phyloP scores from a whole-genome alignment of 2,888 invertebrate genomes.

The Hybos culiciformis region DNA sequence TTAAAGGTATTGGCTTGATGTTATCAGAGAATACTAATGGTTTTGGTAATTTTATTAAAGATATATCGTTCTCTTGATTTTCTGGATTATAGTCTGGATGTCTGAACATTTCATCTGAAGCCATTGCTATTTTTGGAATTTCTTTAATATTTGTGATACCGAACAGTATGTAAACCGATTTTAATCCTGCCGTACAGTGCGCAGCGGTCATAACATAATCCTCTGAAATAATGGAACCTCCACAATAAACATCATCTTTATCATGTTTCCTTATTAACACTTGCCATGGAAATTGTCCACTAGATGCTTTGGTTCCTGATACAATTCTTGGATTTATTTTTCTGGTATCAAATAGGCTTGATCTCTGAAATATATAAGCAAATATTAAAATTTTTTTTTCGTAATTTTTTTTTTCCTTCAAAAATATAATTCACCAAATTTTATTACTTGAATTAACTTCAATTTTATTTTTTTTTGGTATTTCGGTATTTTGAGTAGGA shows the following conservation, averaged over 20 bases:
- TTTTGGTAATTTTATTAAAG: conserved; percentile 23
- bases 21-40: conserved; percentile 17
- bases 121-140: conserved; percentile 20
- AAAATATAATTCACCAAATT: too few relatives aligned
- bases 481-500: too few relatives aligned
- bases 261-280: conserved; percentile 25
- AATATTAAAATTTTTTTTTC: too few relatives aligned
- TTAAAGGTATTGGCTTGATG: conserved; percentile 24
- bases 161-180: conserved; percentile 22
- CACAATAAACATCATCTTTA: conserved; percentile 25
- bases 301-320: conserved; percentile 19
- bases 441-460: too few relatives aligned
- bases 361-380: too few relatives aligned
- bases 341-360: too few relatives aligned
- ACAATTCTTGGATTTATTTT: conserved; percentile 19
- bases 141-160: conserved; percentile 22
- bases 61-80: conserved; percentile 27
- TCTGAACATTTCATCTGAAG: conserved; percentile 19
- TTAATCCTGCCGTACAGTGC: conserved; percentile 24
- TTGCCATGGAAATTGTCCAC: conserved; percentile 30
- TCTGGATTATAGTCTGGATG: conserved; percentile 25
- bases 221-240: conserved; percentile 24
- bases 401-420: too few relatives aligned
- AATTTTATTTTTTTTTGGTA: too few relatives aligned
- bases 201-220: conserved; percentile 13